Base-by-base conservation (phyloP, 2,113 vertebrate genomes). In the Erinaceus europaeus region DNA sequence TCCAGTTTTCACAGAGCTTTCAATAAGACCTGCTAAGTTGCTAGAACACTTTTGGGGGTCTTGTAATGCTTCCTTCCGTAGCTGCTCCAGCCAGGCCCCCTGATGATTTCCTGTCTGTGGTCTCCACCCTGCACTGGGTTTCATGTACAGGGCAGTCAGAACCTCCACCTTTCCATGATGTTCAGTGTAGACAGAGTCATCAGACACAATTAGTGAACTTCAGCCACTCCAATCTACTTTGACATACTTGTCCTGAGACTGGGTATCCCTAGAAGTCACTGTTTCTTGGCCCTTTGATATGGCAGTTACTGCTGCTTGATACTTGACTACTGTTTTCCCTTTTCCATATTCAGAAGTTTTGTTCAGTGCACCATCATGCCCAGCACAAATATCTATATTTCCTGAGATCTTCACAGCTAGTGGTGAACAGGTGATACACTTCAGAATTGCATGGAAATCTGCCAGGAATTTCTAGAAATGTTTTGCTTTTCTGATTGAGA, bases 91-190 rank as follows among this genome's bases (percentile, higher is more conserved):
- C 6, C 55, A 3, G n/a, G 15, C 10, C 20, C 48, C 29, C 15
- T 3, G 5, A 15, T 18, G n/a, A n/a, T n/a, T n/a, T n/a, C n/a
- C n/a, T n/a, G n/a, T 4, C 18, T n/a, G 11, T 3, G 10, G 3
- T 10, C 59, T 50, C 42, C 15, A 42, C 36, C 13, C 61, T 48
- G 11, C 2, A 21, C 36, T 17, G 46, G 59, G 6, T 50, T 72
- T 11, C 62, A 40, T 0, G 0, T 27, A 14, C 46, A n/a, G 38
- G 57, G 25, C 23, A 11, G 10, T 27, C 68, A 69, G 75, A 69
- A 53, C 32, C 27, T 57, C 10, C 9, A 40, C n/a, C 27, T 69
- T 8, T 67, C 48, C 2, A 11, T 1, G 4, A 27, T 3, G 23
- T 32, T 42, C 6, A 11, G n/a, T 0, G 2, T 29, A 29, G 46